Evolutionary conservation across 1,140 invertebrate genomes (phyloP), one percentile per base, ranked within the genome.

Genomic region (Aethina tumida): DNA sequence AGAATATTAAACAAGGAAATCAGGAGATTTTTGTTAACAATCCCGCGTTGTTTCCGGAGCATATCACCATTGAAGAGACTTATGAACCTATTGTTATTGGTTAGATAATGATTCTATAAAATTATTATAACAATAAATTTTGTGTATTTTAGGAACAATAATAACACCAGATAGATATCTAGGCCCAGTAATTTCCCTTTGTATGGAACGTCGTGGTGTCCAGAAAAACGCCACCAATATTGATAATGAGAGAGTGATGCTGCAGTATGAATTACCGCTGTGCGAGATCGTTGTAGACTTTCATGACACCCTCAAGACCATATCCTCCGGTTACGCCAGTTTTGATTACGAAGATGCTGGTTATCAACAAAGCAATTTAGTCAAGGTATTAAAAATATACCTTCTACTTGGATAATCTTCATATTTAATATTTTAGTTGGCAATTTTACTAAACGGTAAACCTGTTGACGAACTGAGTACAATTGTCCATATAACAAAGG

Each of bases 291-390:
- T 97, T 2, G 58, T 95, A 2, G 91, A 97, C 56, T 97, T 99
- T 62, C 93, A 95, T 62, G 94, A 98, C 62, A 69, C 74, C 15
- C 63, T 99, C 0, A 99, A 97, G 66, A 81, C 80, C 13, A 49
- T 89, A 8, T 83, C 81, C 10, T 96, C 91, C 2, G 95, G 95
- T 7, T 97, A 92, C 68, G 94, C 91, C 6, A 95, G 89, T 62
- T 98, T 99, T 67, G 94, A 97, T 67, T 98, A 98, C 65, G 90
- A 97, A 67, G 85, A 96, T 63, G 59, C 77, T 57, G 91, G 84
- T 9, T 97, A 85, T 63, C 67, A 85, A 59, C 31, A 60, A 9
- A 79, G 82, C 40, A 58, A 74, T 41, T 65, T 92, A 49, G 72
- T 79, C 0, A 86, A 83, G 64, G 83, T 89, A 69, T 56, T 60